phyloP scores from a whole-genome alignment of 2,888 invertebrate genomes.

The Odontocolon sp. region DNA sequence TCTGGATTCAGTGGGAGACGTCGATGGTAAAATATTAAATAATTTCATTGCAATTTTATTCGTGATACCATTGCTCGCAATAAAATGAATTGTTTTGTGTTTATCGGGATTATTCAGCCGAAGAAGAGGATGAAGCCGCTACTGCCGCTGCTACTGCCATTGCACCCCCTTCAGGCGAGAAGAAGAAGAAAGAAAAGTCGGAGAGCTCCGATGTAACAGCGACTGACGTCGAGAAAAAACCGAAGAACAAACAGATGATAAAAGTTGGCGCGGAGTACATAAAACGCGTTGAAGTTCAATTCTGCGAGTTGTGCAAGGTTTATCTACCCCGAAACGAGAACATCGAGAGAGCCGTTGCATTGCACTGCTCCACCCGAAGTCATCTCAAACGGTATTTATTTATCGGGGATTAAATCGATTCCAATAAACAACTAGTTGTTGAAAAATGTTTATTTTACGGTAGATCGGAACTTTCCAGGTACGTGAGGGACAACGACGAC shows the following conservation, averaged over 20 bases:
- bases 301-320: constrained; percentile 90
- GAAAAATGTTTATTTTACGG: constrained; percentile 49
- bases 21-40: constrained; percentile 89
- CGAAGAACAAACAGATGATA: constrained; percentile 85
- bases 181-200: constrained; percentile 81
- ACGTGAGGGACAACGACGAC: constrained; percentile 89
- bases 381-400: constrained; percentile 85
- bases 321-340: constrained; percentile 86
- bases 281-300: constrained; percentile 89
- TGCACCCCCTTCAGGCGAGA: constrained; percentile 80
- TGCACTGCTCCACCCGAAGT: constrained; percentile 89
- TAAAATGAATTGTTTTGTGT: neutral
- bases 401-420: neutral
- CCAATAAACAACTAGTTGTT: neutral
- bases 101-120: constrained; percentile 69
- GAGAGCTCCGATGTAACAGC: constrained; percentile 73
- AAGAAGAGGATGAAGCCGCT: constrained; percentile 82
- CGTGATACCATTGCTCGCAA: no score
- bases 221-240: constrained; percentile 78
- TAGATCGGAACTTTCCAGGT: constrained; percentile 76
- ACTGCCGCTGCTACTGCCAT: constrained; percentile 66
- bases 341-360: constrained; percentile 84
- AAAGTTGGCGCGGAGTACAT: constrained; percentile 90
- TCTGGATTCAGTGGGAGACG: constrained; percentile 93
- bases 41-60: neutral